Percentiles rank a stretch among this genome's conserved stretches.
Evolutionary conservation across 1,140 invertebrate species (phyloP).

Genomic region (Leptopilina boulardi): DNA sequence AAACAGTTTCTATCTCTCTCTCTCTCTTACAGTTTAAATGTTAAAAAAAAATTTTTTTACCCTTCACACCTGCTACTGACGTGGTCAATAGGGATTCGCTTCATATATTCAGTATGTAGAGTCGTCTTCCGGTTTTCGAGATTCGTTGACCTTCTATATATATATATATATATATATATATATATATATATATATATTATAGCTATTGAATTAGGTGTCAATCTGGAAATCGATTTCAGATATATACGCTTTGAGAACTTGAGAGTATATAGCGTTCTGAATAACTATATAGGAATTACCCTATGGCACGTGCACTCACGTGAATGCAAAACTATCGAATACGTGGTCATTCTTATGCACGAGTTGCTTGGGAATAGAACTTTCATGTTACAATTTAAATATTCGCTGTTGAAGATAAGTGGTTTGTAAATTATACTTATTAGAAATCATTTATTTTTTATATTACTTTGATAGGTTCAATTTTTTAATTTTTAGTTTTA

Average conservation of each 20-base stretch:
- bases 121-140: neutral
- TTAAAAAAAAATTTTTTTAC: conserved; percentile 12
- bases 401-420: neutral
- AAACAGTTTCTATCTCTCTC: conserved; percentile 33
- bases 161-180: no score
- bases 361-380: neutral
- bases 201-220: neutral
- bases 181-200: no score
- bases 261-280: neutral
- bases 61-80: conserved; percentile 30
- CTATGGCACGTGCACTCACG: neutral
- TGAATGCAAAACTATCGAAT: neutral
- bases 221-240: neutral
- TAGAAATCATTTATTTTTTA: neutral
- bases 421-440: neutral
- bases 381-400: conserved; percentile 15
- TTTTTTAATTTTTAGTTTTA: neutral
- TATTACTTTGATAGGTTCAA: no score
- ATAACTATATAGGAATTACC: conserved; percentile 1
- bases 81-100: conserved; percentile 5
- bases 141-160: conserved; percentile 15
- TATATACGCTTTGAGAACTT: neutral
- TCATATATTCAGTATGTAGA: neutral
- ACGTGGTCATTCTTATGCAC: conserved; percentile 9
- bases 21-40: conserved; percentile 6